Percentiles rank a stretch among this genome's conserved stretches.
These are phyloP conservation scores for Henicopernis longicauda DNA, from an alignment of 2,113 vertebrate species.

Conservation along the genomic window DNA sequence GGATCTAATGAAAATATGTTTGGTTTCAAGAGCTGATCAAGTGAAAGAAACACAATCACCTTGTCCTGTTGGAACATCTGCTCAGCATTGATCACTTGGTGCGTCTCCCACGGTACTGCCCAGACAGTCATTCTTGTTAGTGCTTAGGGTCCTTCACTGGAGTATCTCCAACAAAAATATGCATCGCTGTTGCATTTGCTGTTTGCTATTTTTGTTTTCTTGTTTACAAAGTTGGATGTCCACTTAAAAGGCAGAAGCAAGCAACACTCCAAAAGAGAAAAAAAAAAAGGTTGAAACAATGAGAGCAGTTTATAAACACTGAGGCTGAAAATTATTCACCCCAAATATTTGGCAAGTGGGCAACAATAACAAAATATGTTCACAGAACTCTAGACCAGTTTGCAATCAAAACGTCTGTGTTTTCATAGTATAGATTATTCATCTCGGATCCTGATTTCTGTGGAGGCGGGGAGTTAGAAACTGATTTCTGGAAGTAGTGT, in stretches of 20 bases:
- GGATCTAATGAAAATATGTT: not conserved
- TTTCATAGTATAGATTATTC: not conserved
- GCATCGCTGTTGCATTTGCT: not conserved
- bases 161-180: not conserved
- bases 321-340: constrained; percentile 6
- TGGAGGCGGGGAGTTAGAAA: not conserved
- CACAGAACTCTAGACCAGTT: not conserved
- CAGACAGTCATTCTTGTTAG: not conserved
- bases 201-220: not conserved
- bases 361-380: not conserved
- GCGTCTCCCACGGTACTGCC: not conserved
- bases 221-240: not conserved
- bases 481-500: not conserved
- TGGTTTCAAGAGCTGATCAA: not conserved
- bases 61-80: not conserved
- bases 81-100: not conserved
- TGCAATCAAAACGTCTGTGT: not conserved
- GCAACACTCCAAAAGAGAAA: not conserved
- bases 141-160: not conserved
- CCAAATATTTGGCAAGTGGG: constrained; percentile 5
- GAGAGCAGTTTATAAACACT: not conserved
- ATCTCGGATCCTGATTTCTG: not conserved
- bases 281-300: not conserved
- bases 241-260: not conserved
- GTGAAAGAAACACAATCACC: not conserved